Conservation (phyloP, 2,113 vertebrate genomes). For the Hirundichthys speculiger region DNA sequence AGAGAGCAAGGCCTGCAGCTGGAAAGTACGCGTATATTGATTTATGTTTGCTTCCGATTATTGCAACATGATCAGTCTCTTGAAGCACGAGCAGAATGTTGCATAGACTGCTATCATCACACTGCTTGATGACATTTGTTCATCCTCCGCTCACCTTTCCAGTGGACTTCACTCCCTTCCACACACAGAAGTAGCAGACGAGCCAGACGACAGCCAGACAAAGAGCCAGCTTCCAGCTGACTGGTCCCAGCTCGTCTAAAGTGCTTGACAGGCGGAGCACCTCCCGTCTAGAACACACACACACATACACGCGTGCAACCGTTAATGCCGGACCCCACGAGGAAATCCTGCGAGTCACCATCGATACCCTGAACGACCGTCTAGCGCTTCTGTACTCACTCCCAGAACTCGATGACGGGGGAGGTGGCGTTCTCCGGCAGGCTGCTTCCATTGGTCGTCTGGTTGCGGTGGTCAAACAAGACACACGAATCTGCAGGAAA, state of each 20-base stretch:
- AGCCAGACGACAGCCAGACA: slow-evolving; percentile 81
- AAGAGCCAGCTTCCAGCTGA: slow-evolving; percentile 82
- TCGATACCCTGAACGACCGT: background rate
- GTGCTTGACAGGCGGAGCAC: slow-evolving; percentile 84
- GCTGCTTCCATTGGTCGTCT: slow-evolving; percentile 43
- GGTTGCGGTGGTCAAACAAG: slow-evolving; percentile 75
- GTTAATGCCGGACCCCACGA: slow-evolving; percentile 1
- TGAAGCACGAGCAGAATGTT: too few relatives aligned
- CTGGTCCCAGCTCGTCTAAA: slow-evolving; percentile 84
- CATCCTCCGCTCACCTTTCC: slow-evolving; percentile 76
- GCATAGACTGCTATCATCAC: too few relatives aligned
- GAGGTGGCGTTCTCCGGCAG: slow-evolving; percentile 81
- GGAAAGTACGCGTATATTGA: too few relatives aligned
- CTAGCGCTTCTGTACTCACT: slow-evolving; percentile 83
- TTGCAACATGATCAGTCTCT: too few relatives aligned
- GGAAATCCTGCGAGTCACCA: background rate
- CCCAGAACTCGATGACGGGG: slow-evolving; percentile 92
- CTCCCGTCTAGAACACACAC: slow-evolving; percentile 64
- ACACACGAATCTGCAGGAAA: slow-evolving; percentile 81
- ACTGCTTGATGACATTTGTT: too few relatives aligned
- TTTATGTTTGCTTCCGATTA: too few relatives aligned
- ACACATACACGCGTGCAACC: slow-evolving; percentile 14
- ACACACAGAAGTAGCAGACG: slow-evolving; percentile 87
- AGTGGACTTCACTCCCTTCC: slow-evolving; percentile 86
- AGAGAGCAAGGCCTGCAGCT: too few relatives aligned